phyloP scores from a whole-genome alignment of 2,113 vertebrate genomes.

The Lepidothrix coronata region DNA sequence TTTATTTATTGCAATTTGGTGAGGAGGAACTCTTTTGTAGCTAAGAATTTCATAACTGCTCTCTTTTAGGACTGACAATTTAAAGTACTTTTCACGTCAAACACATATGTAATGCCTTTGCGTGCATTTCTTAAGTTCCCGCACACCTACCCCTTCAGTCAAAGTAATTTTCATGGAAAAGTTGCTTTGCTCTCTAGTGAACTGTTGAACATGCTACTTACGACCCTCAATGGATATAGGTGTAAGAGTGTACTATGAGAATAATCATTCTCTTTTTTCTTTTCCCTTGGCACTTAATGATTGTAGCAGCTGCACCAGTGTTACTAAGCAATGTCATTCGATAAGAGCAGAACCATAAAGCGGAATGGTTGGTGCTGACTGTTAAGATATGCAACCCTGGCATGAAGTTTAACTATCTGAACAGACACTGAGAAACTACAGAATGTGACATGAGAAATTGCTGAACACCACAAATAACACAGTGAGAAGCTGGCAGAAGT shows the following conservation, averaged over 20 bases:
- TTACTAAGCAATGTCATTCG: neutral
- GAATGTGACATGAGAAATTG: neutral
- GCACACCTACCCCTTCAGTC: neutral
- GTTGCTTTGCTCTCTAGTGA: neutral
- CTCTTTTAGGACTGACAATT: neutral
- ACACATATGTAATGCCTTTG: neutral
- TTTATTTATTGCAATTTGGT: neutral
- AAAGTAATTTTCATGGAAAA: neutral
- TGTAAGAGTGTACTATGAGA: neutral
- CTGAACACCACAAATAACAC: slow-evolving; percentile 21
- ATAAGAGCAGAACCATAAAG: neutral
- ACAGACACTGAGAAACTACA: neutral
- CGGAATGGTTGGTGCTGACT: neutral
- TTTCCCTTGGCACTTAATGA: neutral
- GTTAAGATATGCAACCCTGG: neutral
- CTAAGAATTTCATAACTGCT: neutral
- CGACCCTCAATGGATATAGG: neutral
- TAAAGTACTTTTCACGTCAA: neutral
- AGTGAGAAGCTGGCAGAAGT: slow-evolving; percentile 22
- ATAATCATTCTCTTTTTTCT: neutral
- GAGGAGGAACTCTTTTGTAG: neutral
- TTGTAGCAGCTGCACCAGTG: neutral
- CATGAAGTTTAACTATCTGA: neutral
- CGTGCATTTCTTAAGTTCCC: neutral
- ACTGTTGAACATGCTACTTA: neutral